Conservation (phyloP, 2,797 vertebrate species). For the Anniella stebbinsi region DNA sequence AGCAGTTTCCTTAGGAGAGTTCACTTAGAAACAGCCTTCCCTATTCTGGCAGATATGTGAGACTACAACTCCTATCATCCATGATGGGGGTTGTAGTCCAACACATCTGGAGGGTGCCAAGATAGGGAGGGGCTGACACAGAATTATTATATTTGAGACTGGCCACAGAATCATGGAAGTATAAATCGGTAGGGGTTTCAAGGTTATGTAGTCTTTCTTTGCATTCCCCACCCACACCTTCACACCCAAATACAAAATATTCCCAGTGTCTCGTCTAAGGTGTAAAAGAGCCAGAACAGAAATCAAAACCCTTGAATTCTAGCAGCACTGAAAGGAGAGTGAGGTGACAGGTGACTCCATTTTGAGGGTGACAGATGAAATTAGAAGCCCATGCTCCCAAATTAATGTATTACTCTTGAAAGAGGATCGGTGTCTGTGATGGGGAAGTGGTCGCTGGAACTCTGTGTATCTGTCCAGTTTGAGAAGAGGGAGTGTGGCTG, state of each 20-base stretch:
- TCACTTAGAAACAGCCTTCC: neutral
- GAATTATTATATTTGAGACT: neutral
- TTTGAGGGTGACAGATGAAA: neutral
- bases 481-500: neutral
- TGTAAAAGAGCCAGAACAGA: neutral
- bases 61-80: too few species aligned
- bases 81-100: too few species aligned
- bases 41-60: too few species aligned
- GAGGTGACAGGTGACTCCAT: neutral
- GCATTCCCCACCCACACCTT: too few species aligned
- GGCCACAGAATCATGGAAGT: neutral
- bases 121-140: neutral
- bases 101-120: too few species aligned
- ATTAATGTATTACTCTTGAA: neutral
- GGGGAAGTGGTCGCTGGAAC: neutral
- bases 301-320: neutral
- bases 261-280: neutral
- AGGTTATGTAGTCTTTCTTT: neutral
- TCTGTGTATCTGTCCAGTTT: neutral
- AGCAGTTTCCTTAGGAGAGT: neutral
- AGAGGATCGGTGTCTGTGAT: neutral
- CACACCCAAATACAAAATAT: neutral
- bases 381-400: neutral
- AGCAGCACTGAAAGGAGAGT: neutral
- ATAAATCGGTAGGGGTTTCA: neutral